A percentile compares a stretch with the other conserved stretches of the same genome.
These are phyloP conservation scores for Nannoperca obscura DNA, from an alignment of 2,797 vertebrate species.

Conservation along the genomic window DNA sequence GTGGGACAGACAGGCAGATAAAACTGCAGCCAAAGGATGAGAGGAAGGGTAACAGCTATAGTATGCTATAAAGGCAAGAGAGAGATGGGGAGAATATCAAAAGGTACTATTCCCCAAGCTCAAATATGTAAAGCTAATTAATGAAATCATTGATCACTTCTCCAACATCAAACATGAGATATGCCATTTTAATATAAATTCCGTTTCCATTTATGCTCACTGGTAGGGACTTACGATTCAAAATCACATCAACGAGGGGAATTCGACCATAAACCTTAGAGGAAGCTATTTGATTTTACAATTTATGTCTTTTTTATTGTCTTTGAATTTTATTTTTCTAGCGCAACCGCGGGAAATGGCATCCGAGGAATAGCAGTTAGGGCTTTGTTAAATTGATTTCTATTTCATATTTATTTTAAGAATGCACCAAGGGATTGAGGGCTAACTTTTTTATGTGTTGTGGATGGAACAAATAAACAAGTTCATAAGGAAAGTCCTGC, in stretches of 20 bases:
- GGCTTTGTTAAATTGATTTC: slow-evolving; percentile 83
- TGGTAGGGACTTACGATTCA: slow-evolving; percentile 70
- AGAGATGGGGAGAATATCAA: slow-evolving; percentile 44
- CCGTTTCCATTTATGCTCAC: slow-evolving; percentile 72
- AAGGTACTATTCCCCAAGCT: slow-evolving; percentile 33
- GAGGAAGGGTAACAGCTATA: neutral
- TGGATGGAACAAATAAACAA: slow-evolving; percentile 81
- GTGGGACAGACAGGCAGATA: slow-evolving; percentile 46
- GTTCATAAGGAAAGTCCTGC: slow-evolving; percentile 80
- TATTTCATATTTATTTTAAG: slow-evolving; percentile 81
- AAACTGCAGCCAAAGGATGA: slow-evolving; percentile 28
- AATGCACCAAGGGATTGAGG: slow-evolving; percentile 55
- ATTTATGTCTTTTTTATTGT: slow-evolving; percentile 81
- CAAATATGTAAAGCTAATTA: slow-evolving; percentile 74
- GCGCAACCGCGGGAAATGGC: slow-evolving; percentile 63
- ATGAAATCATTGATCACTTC: slow-evolving; percentile 80
- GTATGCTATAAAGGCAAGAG: slow-evolving; percentile 5
- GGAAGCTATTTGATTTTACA: slow-evolving; percentile 72
- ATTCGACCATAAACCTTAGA: slow-evolving; percentile 74
- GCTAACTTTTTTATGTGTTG: slow-evolving; percentile 76
- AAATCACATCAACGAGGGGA: slow-evolving; percentile 70
- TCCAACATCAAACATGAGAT: slow-evolving; percentile 63
- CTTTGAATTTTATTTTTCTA: slow-evolving; percentile 76
- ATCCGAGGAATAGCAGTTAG: slow-evolving; percentile 75
- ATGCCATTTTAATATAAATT: slow-evolving; percentile 74